A percentile compares a stretch with the other conserved stretches of the same genome.
phyloP scores from a whole-genome alignment of 2,797 vertebrate genomes.

The Todus mexicanus region DNA sequence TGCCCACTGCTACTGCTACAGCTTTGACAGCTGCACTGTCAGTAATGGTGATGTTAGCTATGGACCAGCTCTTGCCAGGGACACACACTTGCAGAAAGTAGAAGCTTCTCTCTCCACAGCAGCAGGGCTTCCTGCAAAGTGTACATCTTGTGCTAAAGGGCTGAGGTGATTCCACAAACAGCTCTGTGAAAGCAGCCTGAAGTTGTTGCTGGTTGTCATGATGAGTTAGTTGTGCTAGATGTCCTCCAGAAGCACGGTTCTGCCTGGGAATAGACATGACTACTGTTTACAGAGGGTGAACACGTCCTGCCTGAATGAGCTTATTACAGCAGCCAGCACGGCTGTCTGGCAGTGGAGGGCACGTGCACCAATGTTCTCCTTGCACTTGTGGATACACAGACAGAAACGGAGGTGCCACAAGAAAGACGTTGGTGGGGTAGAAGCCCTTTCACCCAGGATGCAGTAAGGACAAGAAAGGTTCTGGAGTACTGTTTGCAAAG shows the following conservation, averaged over 20 bases:
- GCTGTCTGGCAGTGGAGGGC: neutral
- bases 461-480: neutral
- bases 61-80: neutral
- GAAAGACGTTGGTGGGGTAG: neutral
- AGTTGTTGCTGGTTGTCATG: constrained; percentile 58
- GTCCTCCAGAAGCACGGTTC: constrained; percentile 9
- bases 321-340: neutral
- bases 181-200: constrained; percentile 37
- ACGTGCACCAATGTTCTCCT: neutral
- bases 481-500: neutral
- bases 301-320: neutral
- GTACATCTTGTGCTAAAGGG: constrained; percentile 3
- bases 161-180: constrained; percentile 27
- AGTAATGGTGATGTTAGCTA: neutral
- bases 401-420: neutral
- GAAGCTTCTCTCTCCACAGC: neutral
- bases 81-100: rapidly evolving
- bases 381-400: neutral
- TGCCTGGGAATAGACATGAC: constrained; percentile 16
- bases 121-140: neutral
- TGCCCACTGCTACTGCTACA: neutral
- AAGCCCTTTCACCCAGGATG: neutral
- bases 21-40: neutral
- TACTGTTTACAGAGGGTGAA: neutral
- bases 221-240: constrained; percentile 53